Conservation (phyloP, 2,888 invertebrate genomes). For the Syrista parreyssii region DNA sequence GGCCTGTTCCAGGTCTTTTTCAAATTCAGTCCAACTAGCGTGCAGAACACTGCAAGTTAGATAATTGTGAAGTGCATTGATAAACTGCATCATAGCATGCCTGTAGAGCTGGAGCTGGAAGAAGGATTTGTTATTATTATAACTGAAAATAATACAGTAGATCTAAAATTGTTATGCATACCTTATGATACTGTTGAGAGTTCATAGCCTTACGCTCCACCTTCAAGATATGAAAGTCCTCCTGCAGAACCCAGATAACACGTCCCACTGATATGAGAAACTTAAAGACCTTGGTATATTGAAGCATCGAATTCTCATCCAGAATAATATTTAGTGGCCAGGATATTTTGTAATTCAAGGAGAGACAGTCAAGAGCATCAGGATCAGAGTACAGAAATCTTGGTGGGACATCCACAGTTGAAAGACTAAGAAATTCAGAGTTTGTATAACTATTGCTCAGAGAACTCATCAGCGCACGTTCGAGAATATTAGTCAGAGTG, state of each 20-base stretch:
- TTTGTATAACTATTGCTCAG: slow-evolving; percentile 66
- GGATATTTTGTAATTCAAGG: slow-evolving; percentile 76
- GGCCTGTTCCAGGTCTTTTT: slow-evolving; percentile 74
- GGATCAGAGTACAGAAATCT: slow-evolving; percentile 65
- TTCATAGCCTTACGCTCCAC: slow-evolving; percentile 69
- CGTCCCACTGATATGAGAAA: slow-evolving; percentile 80
- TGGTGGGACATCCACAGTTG: slow-evolving; percentile 48
- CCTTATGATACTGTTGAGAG: slow-evolving; percentile 74
- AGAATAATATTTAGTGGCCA: slow-evolving; percentile 86
- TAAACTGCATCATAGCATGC: slow-evolving; percentile 81
- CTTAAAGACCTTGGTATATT: slow-evolving; percentile 81
- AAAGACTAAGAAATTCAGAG: slow-evolving; percentile 56
- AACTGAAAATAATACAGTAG: not conserved
- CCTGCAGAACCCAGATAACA: slow-evolving; percentile 80
- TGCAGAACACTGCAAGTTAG: slow-evolving; percentile 81
- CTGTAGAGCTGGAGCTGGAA: slow-evolving; percentile 74
- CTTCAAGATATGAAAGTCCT: slow-evolving; percentile 77
- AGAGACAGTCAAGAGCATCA: slow-evolving; percentile 76
- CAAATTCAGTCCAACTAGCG: slow-evolving; percentile 80
- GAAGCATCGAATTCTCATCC: slow-evolving; percentile 75
- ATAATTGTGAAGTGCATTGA: slow-evolving; percentile 81
- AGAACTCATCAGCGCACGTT: slow-evolving; percentile 77
- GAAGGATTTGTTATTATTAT: not conserved
- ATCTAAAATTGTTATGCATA: slow-evolving; percentile 20
- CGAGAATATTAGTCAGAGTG: slow-evolving; percentile 76